These are phyloP conservation scores for Bombycilla garrulus DNA, from an alignment of 2,113 vertebrate species.

Conservation along the genomic window DNA sequence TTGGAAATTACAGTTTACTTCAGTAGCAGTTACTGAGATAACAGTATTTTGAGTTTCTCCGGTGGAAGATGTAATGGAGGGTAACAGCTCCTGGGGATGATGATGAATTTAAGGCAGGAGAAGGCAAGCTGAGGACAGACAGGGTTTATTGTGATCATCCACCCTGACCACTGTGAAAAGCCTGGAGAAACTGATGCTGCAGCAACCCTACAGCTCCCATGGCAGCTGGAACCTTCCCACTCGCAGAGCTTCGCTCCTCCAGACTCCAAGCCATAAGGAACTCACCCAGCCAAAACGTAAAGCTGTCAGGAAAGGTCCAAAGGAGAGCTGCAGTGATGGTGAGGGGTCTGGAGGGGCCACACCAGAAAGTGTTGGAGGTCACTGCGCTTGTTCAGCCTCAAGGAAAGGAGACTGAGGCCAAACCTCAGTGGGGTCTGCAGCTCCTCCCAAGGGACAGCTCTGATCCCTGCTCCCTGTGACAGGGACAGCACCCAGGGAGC, in stretches of 20 bases:
- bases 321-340: neutral
- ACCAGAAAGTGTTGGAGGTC: neutral
- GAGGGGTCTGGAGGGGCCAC: neutral
- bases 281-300: neutral
- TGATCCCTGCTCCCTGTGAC: fast-evolving
- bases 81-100: neutral
- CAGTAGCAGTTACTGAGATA: neutral
- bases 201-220: neutral
- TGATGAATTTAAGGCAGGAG: neutral
- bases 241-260: fast-evolving
- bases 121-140: neutral
- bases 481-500: fast-evolving
- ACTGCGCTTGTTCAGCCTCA: neutral
- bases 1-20: neutral
- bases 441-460: neutral
- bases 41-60: neutral
- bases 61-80: neutral
- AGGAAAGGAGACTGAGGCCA: neutral
- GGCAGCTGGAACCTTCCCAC: neutral
- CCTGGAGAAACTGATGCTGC: neutral
- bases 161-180: neutral
- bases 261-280: neutral
- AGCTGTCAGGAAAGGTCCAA: neutral
- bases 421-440: neutral
- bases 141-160: neutral